Evolutionary conservation across 2,797 vertebrate species (phyloP), one percentile per base, ranked within the genome.

Genomic region (Hapalemur alaotrensis): DNA sequence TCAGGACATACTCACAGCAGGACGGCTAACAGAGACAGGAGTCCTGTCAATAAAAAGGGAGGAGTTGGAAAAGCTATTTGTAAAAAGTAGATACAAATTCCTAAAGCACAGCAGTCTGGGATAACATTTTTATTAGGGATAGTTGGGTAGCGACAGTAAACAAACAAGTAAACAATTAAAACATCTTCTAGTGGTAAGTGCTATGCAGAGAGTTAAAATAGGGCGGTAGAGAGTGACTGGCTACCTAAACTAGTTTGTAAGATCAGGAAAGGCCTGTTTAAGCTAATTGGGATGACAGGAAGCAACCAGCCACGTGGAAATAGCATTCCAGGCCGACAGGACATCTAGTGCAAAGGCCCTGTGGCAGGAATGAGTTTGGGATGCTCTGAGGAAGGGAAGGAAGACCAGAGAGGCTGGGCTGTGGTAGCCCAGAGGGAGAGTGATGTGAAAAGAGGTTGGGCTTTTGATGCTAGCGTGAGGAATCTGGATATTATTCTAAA

Each of bases 331-430:
- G 92, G 82, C n/a, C 4, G 8, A 38, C 0, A 17, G 46, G 38
- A 79, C 18, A 59, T 23, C 89, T 32, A 17, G 43, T 30, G 48
- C 81, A 94, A 91, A 95, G 89, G 43, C 63, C 94, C 92, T 61
- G 70, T 46, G 85, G 57, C 50, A 82, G 85, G 69, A 72, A 41
- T 30, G 43, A 90, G 25, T 32, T 52, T 75, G 48, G 18, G 43
- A 28, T 18, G 7, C 41, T 86, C 35, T 0, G 1, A 46, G 43
- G 43, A 79, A 22, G 11, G 46, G 18, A 32, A 79, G 38, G 35
- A 48, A 86, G 22, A 18, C 50, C n/a, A 52, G 69, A 22, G 78
- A 48, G 43, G 7, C 22, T 43, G 12, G 48, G 12, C 41, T 30
- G 3, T 32, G 41, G 18, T 43, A 18, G 35, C 28, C 14, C 28